phyloP scores from a whole-genome alignment of 2,888 invertebrate genomes.

The Coremacera marginata region DNA sequence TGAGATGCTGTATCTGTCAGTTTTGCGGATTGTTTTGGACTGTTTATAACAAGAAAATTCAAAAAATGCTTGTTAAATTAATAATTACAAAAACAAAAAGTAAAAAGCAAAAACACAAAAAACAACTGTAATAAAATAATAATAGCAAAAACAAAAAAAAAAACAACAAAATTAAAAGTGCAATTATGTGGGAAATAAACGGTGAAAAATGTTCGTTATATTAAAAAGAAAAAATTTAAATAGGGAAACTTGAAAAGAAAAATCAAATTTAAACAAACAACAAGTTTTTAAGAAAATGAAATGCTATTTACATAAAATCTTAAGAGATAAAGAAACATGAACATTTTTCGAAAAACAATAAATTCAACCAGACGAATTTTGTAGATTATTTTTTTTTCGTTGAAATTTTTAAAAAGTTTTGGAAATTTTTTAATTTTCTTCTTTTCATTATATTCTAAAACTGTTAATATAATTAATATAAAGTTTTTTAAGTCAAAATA shows the following conservation, averaged over 20 bases:
- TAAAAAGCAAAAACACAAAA: neutral
- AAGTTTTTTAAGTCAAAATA: no score
- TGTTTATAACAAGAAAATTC: neutral
- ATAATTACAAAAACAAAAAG: neutral
- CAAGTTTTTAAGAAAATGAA: slow-evolving; percentile 9
- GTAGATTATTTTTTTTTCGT: neutral
- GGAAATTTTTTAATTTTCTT: neutral
- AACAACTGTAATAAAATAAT: neutral
- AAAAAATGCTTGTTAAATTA: neutral
- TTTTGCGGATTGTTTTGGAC: neutral
- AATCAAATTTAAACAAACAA: slow-evolving; percentile 42
- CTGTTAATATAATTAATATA: no score
- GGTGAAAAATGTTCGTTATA: slow-evolving; percentile 69
- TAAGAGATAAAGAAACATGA: neutral
- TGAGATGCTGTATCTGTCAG: slow-evolving; percentile 4
- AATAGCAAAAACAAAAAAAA: slow-evolving; percentile 49
- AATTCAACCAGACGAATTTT: neutral
- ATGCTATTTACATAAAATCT: slow-evolving; percentile 13
- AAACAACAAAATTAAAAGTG: slow-evolving; percentile 70
- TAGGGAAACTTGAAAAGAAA: slow-evolving; percentile 44
- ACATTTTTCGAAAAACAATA: neutral
- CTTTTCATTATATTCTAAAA: neutral
- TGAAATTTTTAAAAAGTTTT: neutral
- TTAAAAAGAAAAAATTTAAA: slow-evolving; percentile 45
- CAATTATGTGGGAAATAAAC: slow-evolving; percentile 72